These are phyloP conservation scores for Saccostrea cuccullata DNA, from an alignment of 1,140 invertebrate species.

Conservation along the genomic window DNA sequence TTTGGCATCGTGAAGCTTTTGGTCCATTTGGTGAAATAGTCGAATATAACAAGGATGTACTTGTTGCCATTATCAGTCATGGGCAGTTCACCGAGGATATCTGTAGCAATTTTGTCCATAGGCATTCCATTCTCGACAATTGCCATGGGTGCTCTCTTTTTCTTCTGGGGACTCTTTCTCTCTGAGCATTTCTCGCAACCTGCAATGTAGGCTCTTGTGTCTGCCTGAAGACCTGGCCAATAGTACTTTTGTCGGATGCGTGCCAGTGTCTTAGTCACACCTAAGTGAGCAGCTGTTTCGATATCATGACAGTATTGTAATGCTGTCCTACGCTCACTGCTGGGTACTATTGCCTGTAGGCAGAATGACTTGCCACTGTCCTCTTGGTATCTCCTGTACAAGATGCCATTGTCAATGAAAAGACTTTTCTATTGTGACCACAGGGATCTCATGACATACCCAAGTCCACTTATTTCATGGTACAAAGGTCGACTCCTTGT, in stretches of 20 bases:
- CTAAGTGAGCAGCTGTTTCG: neutral
- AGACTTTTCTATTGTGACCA: neutral
- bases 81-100: no score
- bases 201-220: no score
- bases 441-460: neutral
- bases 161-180: constrained; percentile 46
- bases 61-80: no score
- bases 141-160: constrained; percentile 37
- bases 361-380: neutral
- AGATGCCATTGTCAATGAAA: neutral
- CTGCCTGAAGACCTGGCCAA: constrained; percentile 36
- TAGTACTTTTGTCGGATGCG: constrained; percentile 28
- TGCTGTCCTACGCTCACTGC: neutral
- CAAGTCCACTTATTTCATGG: neutral
- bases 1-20: no score
- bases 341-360: neutral
- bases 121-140: neutral
- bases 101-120: neutral
- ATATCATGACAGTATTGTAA: constrained; percentile 25
- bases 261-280: constrained; percentile 23
- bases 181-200: neutral
- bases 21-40: no score
- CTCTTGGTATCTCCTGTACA: neutral
- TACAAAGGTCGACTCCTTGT: neutral
- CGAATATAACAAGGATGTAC: no score